phyloP scores from a whole-genome alignment of 2,888 invertebrate genomes.

The Drosophila cognata region DNA sequence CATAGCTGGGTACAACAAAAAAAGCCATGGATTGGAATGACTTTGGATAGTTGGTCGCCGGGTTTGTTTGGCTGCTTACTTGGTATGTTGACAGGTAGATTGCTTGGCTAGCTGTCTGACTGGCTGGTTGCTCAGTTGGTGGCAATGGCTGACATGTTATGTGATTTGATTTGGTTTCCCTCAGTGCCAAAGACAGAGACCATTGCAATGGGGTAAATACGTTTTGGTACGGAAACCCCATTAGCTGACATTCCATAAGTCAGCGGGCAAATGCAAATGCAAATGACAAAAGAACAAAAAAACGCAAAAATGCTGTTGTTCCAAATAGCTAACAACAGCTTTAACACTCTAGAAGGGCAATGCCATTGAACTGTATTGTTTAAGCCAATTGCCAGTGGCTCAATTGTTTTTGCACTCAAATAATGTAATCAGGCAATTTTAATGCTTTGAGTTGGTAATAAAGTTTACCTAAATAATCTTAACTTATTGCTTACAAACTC shows the following conservation, averaged over 20 bases:
- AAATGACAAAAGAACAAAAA: slow-evolving; percentile 35
- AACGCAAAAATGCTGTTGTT: slow-evolving; percentile 33
- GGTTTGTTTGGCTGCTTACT: slow-evolving; percentile 5
- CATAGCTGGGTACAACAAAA: slow-evolving; percentile 43
- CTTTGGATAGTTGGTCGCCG: slow-evolving; percentile 38
- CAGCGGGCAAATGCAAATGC: slow-evolving; percentile 48
- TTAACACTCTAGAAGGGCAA: slow-evolving; percentile 15
- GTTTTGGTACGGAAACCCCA: slow-evolving; percentile 71
- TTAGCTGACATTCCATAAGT: slow-evolving; percentile 71
- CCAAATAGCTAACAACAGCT: slow-evolving; percentile 32
- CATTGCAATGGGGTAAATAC: slow-evolving; percentile 61
- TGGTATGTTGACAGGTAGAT: slow-evolving; percentile 29
- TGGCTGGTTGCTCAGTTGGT: slow-evolving; percentile 21
- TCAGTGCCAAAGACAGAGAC: slow-evolving; percentile 29
- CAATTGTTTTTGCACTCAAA: not conserved
- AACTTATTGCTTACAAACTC: not conserved
- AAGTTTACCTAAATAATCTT: not conserved
- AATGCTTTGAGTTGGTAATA: not conserved
- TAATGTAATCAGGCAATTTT: not conserved
- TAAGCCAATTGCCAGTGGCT: not conserved
- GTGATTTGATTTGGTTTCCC: slow-evolving; percentile 72
- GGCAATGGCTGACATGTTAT: slow-evolving; percentile 64
- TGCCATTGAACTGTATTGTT: slow-evolving; percentile 19
- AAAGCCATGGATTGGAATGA: slow-evolving; percentile 50
- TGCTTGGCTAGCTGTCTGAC: slow-evolving; percentile 6